Conservation (phyloP, 2,797 vertebrate genomes). For the Babyrousa celebensis region DNA sequence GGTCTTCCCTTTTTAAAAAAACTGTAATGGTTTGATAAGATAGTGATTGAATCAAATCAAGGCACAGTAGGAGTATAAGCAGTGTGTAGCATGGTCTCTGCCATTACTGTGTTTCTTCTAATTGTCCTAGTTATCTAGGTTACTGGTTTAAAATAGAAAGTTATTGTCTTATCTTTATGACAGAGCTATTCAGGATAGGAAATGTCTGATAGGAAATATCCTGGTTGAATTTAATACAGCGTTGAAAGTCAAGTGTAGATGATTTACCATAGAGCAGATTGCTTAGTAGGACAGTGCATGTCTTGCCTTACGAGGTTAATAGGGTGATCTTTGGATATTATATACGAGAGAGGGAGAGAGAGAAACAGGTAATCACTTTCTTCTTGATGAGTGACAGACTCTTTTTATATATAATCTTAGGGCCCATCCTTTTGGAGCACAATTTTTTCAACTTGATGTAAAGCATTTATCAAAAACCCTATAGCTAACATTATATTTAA, state of each 20-base stretch:
- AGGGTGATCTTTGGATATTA: neutral
- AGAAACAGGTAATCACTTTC: neutral
- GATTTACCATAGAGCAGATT: neutral
- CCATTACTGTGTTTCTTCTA: neutral
- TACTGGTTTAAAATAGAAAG: conserved; percentile 57
- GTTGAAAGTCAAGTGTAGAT: neutral
- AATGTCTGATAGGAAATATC: neutral
- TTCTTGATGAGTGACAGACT: neutral
- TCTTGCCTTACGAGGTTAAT: neutral
- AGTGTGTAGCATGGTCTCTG: neutral
- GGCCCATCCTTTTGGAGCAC: neutral
- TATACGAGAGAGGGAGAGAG: neutral
- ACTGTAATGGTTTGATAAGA: neutral
- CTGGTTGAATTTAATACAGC: neutral
- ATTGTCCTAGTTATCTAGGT: neutral
- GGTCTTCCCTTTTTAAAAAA: neutral
- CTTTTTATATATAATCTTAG: neutral
- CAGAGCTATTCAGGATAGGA: neutral
- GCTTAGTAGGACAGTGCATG: neutral
- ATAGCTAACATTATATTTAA: neutral
- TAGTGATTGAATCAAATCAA: neutral
- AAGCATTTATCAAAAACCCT: neutral
- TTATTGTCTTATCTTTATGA: conserved; percentile 28
- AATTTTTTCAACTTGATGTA: conserved; percentile 11
- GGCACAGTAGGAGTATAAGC: neutral